Evolutionary conservation across 2,113 vertebrate species (phyloP).

Genomic region (Scopus umbretta): DNA sequence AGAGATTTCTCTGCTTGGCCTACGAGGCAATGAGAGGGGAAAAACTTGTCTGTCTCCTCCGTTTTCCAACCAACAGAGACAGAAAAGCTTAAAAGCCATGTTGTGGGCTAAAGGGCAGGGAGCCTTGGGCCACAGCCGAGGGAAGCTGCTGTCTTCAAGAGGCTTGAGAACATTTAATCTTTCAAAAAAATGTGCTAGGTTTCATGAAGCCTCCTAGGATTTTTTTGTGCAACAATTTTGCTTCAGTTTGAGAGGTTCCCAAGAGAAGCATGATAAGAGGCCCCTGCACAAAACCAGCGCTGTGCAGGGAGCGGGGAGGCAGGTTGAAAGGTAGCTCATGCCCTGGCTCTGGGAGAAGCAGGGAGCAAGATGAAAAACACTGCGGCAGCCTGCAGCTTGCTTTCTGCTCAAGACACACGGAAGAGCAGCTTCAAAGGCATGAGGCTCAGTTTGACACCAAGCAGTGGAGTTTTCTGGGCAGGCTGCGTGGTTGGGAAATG

Average conservation of each 20-base stretch:
- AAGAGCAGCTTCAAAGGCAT: conserved; percentile 23
- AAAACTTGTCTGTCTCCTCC: not conserved
- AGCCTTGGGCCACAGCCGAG: not conserved
- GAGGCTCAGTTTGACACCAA: conserved; percentile 16
- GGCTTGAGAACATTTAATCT: not conserved
- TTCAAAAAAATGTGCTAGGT: accelerated
- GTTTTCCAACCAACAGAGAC: not conserved
- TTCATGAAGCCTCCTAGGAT: not conserved
- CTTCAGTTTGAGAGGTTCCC: not conserved
- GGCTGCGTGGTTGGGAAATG: not conserved
- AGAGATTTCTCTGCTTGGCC: not conserved
- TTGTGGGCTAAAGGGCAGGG: not conserved
- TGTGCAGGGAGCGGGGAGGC: not conserved
- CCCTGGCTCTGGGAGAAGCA: not conserved
- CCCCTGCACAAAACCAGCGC: not conserved
- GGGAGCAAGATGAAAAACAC: conserved; percentile 19
- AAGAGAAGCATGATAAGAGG: not conserved
- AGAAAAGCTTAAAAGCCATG: not conserved
- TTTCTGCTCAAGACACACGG: not conserved
- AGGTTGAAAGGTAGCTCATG: not conserved
- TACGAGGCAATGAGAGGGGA: not conserved
- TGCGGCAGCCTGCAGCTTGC: not conserved
- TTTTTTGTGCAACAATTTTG: not conserved
- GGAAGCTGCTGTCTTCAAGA: conserved; percentile 1
- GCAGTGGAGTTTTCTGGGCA: not conserved